phyloP scores from a whole-genome alignment of 2,797 vertebrate species.

The Coregonus ussuriensis region DNA sequence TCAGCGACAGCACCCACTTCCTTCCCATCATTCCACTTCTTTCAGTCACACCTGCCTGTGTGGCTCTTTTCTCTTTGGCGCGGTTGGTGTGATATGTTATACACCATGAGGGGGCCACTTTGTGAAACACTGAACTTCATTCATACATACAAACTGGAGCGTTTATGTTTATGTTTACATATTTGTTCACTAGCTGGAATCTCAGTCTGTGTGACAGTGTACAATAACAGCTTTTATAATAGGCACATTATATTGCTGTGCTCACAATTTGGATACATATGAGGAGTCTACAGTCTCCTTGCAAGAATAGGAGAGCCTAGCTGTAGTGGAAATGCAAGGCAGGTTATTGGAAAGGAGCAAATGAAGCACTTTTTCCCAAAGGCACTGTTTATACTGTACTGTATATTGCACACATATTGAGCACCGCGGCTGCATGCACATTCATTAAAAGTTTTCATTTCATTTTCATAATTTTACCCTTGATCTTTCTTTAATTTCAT shows the following conservation, averaged over 20 bases:
- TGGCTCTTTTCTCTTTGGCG: neutral
- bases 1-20: constrained; percentile 64
- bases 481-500: constrained; percentile 29
- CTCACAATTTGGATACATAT: neutral
- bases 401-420: constrained; percentile 3
- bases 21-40: constrained; percentile 63
- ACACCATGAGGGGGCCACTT: neutral
- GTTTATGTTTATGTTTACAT: neutral
- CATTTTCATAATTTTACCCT: constrained; percentile 14
- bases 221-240: constrained; percentile 1
- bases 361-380: neutral
- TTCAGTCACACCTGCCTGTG: constrained; percentile 8
- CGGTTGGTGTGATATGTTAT: neutral
- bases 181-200: neutral
- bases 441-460: constrained; percentile 22
- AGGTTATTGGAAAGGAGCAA: constrained; percentile 13
- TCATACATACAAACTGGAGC: neutral
- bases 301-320: neutral
- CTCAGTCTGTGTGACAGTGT: neutral
- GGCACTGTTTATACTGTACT: neutral
- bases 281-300: neutral
- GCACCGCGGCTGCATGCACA: constrained; percentile 14
- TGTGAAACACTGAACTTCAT: neutral
- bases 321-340: neutral
- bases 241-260: neutral